Evolutionary conservation across 1,140 invertebrate species (phyloP).

Genomic region (Brachionus manjavacas): DNA sequence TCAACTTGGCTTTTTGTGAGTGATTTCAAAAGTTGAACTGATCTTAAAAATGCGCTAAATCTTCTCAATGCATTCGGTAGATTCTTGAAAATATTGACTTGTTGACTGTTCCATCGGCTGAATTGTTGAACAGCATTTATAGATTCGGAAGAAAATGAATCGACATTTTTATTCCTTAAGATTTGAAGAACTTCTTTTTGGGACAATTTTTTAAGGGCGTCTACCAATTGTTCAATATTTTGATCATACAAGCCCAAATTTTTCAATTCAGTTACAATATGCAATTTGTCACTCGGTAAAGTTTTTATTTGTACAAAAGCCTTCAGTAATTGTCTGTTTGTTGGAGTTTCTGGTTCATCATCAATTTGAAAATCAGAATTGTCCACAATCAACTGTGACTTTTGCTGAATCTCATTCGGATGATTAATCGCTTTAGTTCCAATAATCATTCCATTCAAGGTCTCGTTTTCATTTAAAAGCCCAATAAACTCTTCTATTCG

Average conservation of each 20-base stretch:
- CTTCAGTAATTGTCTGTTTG: background rate
- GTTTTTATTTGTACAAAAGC: background rate
- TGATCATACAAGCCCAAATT: background rate
- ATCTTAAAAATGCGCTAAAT: background rate
- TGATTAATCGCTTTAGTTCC: background rate
- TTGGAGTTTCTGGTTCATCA: background rate
- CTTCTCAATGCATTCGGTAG: background rate
- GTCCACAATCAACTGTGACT: background rate
- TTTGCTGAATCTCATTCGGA: background rate
- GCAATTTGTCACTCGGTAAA: background rate
- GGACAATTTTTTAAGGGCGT: background rate
- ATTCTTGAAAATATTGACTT: background rate
- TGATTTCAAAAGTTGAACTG: background rate
- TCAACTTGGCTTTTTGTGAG: background rate
- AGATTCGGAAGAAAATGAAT: background rate
- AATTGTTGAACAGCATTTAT: background rate
- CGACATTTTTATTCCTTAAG: background rate
- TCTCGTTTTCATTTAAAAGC: background rate
- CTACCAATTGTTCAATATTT: background rate
- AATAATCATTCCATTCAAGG: background rate
- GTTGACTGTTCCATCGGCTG: background rate
- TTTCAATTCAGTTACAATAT: background rate
- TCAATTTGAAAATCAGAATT: background rate
- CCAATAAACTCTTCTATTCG: background rate
- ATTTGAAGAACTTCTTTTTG: background rate